Conservation (phyloP, 2,113 vertebrate species). For the Pachypanchax playfairii region DNA sequence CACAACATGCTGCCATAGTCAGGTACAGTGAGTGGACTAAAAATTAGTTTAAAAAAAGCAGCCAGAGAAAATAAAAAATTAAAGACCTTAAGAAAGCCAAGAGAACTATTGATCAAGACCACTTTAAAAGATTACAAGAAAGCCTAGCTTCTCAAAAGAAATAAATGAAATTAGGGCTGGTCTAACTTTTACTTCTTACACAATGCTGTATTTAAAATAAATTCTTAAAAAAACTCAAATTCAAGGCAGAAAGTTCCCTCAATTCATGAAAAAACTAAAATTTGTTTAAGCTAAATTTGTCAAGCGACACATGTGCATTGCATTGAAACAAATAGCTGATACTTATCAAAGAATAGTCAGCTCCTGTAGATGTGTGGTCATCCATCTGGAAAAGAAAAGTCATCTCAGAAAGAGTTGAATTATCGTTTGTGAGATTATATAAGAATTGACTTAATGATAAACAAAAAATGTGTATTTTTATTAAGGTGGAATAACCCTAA, state of each 20-base stretch:
- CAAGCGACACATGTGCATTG: no score
- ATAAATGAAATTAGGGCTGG: background rate
- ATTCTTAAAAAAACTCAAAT: no score
- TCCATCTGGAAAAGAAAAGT: slow-evolving; percentile 33
- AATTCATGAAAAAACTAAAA: no score
- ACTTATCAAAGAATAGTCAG: slow-evolving; percentile 45
- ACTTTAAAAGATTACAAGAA: background rate
- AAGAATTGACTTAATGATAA: background rate
- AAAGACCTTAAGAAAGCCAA: background rate
- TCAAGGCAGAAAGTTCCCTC: no score
- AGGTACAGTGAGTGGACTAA: background rate
- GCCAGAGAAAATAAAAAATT: background rate
- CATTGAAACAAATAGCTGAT: slow-evolving; percentile 35
- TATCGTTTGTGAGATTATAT: background rate
- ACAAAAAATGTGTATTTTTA: background rate
- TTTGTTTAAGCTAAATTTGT: no score
- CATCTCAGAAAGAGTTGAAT: slow-evolving; percentile 25
- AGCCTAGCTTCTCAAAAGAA: background rate
- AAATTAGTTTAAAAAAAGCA: background rate
- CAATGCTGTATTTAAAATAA: no score
- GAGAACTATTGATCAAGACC: background rate
- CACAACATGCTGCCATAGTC: no score
- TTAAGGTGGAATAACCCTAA: slow-evolving; percentile 23
- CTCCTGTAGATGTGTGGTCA: slow-evolving; percentile 29
- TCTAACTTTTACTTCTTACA: no score